Evolutionary conservation across 2,797 vertebrate genomes (phyloP), one percentile per base, ranked within the genome.

Genomic region (Limnodromus scolopaceus): DNA sequence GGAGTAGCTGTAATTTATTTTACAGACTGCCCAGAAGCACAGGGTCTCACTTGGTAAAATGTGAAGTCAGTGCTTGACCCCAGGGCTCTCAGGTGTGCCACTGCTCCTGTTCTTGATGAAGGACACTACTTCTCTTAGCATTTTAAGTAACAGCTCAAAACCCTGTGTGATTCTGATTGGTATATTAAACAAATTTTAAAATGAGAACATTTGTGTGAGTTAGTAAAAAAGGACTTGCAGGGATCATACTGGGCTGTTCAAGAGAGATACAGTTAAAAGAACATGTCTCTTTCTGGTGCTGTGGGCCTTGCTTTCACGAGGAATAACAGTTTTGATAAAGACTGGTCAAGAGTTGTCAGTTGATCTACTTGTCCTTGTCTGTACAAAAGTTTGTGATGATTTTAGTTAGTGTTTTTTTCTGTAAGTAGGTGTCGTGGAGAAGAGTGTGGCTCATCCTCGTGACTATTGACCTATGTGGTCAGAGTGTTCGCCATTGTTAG

Each of bases 121-220:
- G 6, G 24, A 27, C 9, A 1, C 10, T 18, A 65, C 2, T 55
- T 15, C 15, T 27, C 2, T 2, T 2, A 9, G 11, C 6, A 3
- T 39, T 72, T 70, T 27, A 43, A 46, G 3, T 20, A 13, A 14
- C 17, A 39, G 1, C 3, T 72, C 9, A 49, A 45, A 78, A 10
- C 1, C 1, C 3, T 30, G 1, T 15, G 49, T 53, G 6, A 5
- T 77, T 94, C 18, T 63, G 34, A 7, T 7, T 34, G 34, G 2
- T 63, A 1, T 24, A 30, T 39, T 19, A 66, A 70, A 7, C 3
- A 45, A 3, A 43, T 15, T 48, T 80, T 28, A 53, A 38, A 81
- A 32, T 71, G 1, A 45, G 7, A 74, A 5, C 4, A 1, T 36
- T 76, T 53, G 3, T 0, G 30, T 39, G n/a, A 32, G 11, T 38